These are phyloP conservation scores for Andricus quercusramuli DNA, from an alignment of 2,888 invertebrate species.

Conservation along the genomic window DNA sequence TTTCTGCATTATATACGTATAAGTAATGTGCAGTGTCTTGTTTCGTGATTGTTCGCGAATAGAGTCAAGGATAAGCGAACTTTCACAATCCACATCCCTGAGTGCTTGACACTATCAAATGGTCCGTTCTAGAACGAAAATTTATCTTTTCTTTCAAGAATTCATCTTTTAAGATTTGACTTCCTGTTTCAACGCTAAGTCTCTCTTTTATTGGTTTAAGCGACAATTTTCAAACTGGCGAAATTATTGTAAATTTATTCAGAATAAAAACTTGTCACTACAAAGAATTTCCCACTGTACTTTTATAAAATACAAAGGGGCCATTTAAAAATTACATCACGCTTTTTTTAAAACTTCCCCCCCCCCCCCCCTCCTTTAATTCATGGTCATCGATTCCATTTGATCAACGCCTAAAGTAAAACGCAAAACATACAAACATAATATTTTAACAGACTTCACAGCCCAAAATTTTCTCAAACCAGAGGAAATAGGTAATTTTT, in stretches of 20 bases:
- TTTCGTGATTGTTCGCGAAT: slow-evolving; percentile 23
- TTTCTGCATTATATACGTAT: slow-evolving; percentile 35
- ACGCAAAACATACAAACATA: too few species aligned
- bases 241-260: too few species aligned
- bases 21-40: slow-evolving; percentile 21
- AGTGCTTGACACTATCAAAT: neutral
- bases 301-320: neutral
- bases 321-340: too few species aligned
- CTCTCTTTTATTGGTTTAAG: neutral
- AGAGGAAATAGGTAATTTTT: too few species aligned
- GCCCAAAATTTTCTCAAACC: too few species aligned
- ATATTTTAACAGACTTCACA: too few species aligned
- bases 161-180: neutral
- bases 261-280: neutral
- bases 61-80: neutral
- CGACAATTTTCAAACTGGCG: too few species aligned
- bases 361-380: too few species aligned
- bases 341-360: too few species aligned
- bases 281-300: neutral
- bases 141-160: neutral
- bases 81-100: neutral
- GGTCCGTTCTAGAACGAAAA: neutral
- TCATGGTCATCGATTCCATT: too few species aligned
- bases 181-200: neutral
- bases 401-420: too few species aligned